phyloP scores from a whole-genome alignment of 2,888 invertebrate species.

The Cantharis lateralis region DNA sequence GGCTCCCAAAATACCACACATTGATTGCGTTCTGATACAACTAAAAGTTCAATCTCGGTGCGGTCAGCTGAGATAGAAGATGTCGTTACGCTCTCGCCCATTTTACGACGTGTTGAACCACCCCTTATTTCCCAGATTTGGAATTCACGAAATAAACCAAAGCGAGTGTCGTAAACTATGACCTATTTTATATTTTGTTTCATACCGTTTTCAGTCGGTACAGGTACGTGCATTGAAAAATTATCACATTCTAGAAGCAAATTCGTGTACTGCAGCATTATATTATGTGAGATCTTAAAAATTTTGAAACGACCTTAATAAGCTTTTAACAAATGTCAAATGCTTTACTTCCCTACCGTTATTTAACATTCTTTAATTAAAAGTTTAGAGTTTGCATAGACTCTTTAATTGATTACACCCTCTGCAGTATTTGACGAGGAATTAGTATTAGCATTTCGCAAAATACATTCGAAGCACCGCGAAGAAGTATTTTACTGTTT shows the following conservation, averaged over 20 bases:
- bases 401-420: slow-evolving; percentile 15
- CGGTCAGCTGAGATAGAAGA: slow-evolving; percentile 34
- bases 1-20: slow-evolving; percentile 29
- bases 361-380: slow-evolving; percentile 20
- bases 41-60: slow-evolving; percentile 32
- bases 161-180: slow-evolving; percentile 9
- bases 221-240: slow-evolving; percentile 3
- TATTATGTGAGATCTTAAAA: not conserved
- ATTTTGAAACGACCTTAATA: not conserved
- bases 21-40: slow-evolving; percentile 33
- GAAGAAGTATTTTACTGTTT: not conserved
- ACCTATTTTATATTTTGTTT: slow-evolving; percentile 15
- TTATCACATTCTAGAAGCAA: not conserved
- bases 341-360: slow-evolving; percentile 8
- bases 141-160: slow-evolving; percentile 23
- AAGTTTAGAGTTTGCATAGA: slow-evolving; percentile 13
- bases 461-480: not conserved
- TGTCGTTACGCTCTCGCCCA: slow-evolving; percentile 32
- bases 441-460: slow-evolving; percentile 6
- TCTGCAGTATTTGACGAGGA: slow-evolving; percentile 10
- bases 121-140: slow-evolving; percentile 24
- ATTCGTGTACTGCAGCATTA: not conserved
- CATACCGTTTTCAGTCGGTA: slow-evolving; percentile 3
- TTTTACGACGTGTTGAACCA: slow-evolving; percentile 36
- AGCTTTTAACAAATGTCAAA: slow-evolving; percentile 3